Evolutionary conservation across 92 coral and sea anemone genomes (phyloP).

Genomic region (Anthopleura xanthogrammica): DNA sequence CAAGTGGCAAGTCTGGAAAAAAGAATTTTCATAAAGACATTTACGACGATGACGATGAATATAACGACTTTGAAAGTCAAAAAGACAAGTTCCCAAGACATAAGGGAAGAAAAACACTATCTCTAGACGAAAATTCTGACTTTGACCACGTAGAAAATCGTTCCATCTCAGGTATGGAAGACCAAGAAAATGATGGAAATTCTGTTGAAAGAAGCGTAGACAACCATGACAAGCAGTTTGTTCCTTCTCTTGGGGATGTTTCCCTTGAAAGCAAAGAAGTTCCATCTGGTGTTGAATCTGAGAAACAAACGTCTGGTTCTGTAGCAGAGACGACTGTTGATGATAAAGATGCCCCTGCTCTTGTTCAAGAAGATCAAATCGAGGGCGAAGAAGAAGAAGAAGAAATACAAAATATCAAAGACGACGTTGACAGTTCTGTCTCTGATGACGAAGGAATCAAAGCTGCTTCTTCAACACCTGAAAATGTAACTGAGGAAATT

Average conservation of each 20-base stretch:
- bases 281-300: background rate
- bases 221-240: background rate
- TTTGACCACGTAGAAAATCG: background rate
- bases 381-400: conserved; percentile 13
- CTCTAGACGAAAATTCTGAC: background rate
- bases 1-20: background rate
- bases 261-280: no score
- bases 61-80: background rate
- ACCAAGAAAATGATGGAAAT: background rate
- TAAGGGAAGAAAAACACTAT: background rate
- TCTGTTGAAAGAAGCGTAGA: background rate
- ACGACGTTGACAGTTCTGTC: background rate
- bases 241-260: background rate
- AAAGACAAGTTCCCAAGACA: background rate
- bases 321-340: background rate
- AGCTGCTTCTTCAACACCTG: background rate
- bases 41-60: background rate
- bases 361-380: background rate
- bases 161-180: background rate
- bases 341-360: background rate
- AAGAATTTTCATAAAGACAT: background rate
- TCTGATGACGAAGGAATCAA: background rate
- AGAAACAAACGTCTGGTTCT: background rate
- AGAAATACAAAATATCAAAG: background rate
- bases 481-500: background rate